phyloP scores from a whole-genome alignment of 2,888 invertebrate species.

The Cryptophagus acutangulus region DNA sequence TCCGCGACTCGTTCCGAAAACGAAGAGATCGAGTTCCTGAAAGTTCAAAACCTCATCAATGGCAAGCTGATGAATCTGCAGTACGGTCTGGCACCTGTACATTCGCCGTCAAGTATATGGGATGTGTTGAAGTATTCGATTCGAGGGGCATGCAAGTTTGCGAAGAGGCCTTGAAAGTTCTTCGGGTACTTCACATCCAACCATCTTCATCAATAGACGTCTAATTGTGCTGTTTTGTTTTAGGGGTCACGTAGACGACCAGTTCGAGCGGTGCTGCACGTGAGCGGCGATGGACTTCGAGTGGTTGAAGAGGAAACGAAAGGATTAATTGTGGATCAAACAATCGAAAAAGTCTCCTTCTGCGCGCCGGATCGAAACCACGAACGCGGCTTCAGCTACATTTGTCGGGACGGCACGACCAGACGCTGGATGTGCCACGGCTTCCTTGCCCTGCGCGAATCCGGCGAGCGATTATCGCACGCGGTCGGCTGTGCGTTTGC shows the following conservation, averaged over 20 bases:
- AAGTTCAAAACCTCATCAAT: constrained; percentile 94
- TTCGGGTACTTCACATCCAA: constrained; percentile 65
- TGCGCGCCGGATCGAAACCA: constrained; percentile 98
- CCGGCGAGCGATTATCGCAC: constrained; percentile 95
- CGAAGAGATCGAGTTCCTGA: constrained; percentile 83
- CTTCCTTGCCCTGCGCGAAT: constrained; percentile 91
- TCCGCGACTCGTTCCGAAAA: constrained; percentile 89
- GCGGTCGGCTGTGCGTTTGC: constrained; percentile 99
- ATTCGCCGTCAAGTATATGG: constrained; percentile 97
- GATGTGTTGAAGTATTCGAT: constrained; percentile 98
- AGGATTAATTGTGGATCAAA: constrained; percentile 97
- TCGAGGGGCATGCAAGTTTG: constrained; percentile 99
- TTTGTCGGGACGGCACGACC: constrained; percentile 97
- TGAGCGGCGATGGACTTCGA: constrained; percentile 91
- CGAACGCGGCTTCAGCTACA: constrained; percentile 97
- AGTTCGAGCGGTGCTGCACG: constrained; percentile 82
- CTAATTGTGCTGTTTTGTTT: constrained; percentile 32
- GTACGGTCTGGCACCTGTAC: constrained; percentile 95
- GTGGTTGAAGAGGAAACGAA: constrained; percentile 99
- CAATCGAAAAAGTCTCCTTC: constrained; percentile 99
- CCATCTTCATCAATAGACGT: neutral
- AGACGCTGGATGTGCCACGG: constrained; percentile 99
- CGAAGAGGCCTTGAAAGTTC: constrained; percentile 96
- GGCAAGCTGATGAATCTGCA: constrained; percentile 96
- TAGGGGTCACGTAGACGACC: constrained; percentile 85